Evolutionary conservation across 2,113 vertebrate species (phyloP).

Genomic region (Solenodon paradoxus): DNA sequence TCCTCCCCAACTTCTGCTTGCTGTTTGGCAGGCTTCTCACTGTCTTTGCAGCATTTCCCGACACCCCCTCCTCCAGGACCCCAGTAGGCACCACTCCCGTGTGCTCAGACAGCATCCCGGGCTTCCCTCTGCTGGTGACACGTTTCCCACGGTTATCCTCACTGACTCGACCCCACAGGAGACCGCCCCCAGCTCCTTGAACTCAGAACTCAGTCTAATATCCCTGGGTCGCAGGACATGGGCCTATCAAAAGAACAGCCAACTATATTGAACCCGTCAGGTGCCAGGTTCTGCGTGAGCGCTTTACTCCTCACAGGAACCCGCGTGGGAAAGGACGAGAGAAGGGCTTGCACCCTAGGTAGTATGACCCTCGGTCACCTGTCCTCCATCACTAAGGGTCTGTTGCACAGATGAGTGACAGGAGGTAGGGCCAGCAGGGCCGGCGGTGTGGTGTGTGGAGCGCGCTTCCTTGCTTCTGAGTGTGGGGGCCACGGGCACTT

Average conservation of each 20-base stretch:
- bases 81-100: too few species aligned
- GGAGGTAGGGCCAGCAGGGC: neutral
- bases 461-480: neutral
- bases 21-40: neutral
- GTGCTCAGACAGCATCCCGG: neutral
- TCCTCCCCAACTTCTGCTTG: neutral
- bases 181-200: neutral
- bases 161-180: neutral
- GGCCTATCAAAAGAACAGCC: neutral
- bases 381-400: neutral
- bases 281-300: neutral
- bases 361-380: neutral
- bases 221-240: neutral
- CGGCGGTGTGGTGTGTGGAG: neutral
- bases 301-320: neutral
- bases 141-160: neutral
- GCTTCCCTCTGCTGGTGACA: neutral
- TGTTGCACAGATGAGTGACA: neutral
- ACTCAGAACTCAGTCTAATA: neutral
- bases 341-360: neutral
- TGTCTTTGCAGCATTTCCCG: neutral
- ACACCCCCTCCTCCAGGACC: neutral
- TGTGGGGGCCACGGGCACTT: rapidly evolving
- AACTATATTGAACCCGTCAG: neutral
- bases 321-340: neutral